These are phyloP conservation scores for Aleiodes testaceus DNA, from an alignment of 2,888 invertebrate species.

Conservation along the genomic window DNA sequence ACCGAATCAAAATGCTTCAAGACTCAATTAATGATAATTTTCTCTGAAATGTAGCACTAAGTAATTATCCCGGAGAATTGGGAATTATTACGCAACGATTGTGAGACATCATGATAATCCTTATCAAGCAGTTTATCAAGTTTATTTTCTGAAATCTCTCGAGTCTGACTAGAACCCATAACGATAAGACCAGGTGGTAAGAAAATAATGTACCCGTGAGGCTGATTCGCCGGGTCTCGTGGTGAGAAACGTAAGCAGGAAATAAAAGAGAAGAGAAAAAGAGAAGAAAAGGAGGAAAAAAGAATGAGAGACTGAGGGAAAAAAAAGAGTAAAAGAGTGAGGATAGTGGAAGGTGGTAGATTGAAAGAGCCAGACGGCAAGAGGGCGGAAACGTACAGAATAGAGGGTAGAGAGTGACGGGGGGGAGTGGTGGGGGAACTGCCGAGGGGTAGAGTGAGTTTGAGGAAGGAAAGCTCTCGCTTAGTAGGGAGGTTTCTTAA, in stretches of 20 bases:
- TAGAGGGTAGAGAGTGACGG: neutral
- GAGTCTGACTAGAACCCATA: neutral
- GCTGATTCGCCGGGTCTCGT: conserved; percentile 34
- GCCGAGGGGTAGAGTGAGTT: conserved; percentile 10
- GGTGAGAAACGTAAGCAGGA: conserved; percentile 40
- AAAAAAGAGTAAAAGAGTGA: conserved; percentile 32
- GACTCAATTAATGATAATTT: too few relatives aligned
- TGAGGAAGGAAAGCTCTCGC: conserved; percentile 43
- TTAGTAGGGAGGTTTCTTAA: conserved; percentile 54
- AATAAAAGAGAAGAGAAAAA: conserved; percentile 7
- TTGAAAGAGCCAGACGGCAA: neutral
- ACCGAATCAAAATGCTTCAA: too few relatives aligned
- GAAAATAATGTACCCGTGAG: conserved; percentile 39
- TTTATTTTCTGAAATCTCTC: conserved; percentile 26
- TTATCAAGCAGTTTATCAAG: neutral
- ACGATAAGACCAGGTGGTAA: conserved; percentile 42
- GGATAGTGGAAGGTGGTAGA: conserved; percentile 4
- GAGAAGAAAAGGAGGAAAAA: conserved; percentile 15
- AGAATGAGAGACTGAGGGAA: conserved; percentile 16
- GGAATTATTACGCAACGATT: neutral
- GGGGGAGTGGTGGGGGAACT: neutral
- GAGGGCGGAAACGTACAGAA: neutral
- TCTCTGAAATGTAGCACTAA: too few relatives aligned
- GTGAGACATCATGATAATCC: neutral
- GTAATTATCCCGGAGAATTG: neutral